These are phyloP conservation scores for Labrus mixtus DNA, from an alignment of 2,113 vertebrate genomes.

Conservation along the genomic window DNA sequence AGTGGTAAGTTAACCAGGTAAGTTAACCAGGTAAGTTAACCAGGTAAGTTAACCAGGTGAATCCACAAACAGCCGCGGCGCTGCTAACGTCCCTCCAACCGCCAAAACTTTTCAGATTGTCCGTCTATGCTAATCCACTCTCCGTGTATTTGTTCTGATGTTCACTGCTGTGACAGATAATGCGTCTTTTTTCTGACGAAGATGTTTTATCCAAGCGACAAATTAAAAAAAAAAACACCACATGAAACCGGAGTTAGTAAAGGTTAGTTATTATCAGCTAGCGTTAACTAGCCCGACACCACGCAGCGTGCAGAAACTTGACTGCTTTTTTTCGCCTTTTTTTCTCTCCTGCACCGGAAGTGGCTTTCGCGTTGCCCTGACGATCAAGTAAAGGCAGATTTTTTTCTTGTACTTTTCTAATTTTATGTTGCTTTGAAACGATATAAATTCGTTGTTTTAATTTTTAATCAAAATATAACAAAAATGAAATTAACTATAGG, in stretches of 20 bases:
- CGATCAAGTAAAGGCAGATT: neutral
- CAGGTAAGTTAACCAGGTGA: neutral
- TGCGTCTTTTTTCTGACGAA: too few species aligned
- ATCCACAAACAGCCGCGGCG: neutral
- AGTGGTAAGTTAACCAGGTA: neutral
- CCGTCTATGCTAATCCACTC: neutral
- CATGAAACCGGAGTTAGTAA: conserved; percentile 5
- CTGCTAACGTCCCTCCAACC: neutral
- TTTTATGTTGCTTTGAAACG: too few species aligned
- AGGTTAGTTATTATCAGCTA: neutral
- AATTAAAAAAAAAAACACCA: neutral
- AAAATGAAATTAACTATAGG: too few species aligned
- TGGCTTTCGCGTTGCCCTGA: neutral
- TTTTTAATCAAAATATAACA: too few species aligned
- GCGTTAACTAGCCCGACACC: neutral
- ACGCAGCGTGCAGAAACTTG: neutral
- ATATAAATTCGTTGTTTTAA: too few species aligned
- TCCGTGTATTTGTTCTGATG: neutral
- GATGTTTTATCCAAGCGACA: neutral
- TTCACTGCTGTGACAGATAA: neutral
- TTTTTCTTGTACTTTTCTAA: too few species aligned
- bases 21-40: neutral
- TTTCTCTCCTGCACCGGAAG: conserved; percentile 21
- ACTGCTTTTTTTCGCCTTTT: neutral
- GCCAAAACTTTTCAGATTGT: neutral